Conservation (phyloP, 2,797 vertebrate species). For the Alectoris magna region DNA sequence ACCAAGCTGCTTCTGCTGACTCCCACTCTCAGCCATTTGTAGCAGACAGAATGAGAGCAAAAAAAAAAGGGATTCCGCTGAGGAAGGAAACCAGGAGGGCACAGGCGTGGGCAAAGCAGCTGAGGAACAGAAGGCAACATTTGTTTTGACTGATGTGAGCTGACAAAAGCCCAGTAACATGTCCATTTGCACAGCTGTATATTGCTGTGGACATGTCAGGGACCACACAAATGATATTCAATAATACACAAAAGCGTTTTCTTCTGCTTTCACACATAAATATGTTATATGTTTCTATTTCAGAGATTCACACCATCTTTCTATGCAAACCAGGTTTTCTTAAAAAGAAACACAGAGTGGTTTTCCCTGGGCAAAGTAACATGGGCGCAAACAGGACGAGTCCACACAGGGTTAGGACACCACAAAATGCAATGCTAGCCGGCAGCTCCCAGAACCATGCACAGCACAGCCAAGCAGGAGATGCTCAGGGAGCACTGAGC, state of each 20-base stretch:
- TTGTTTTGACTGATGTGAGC: slow-evolving; percentile 65
- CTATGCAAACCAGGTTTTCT: neutral
- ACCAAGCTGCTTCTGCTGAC: slow-evolving; percentile 18
- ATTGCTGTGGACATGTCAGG: neutral
- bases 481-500: neutral
- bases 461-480: neutral
- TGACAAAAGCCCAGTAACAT: slow-evolving; percentile 61
- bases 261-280: neutral
- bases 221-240: neutral
- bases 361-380: neutral
- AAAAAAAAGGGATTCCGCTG: slow-evolving; percentile 35
- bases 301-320: neutral
- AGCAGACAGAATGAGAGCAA: slow-evolving; percentile 59
- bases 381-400: neutral
- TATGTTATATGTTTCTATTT: neutral
- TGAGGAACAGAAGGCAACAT: slow-evolving; percentile 51
- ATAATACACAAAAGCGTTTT: neutral
- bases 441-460: neutral
- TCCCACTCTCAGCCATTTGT: slow-evolving; percentile 41
- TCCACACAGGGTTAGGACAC: neutral
- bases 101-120: slow-evolving; percentile 35
- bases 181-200: slow-evolving; percentile 60
- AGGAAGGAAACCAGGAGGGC: slow-evolving; percentile 29
- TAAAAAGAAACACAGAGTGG: neutral
- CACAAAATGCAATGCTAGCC: neutral